Evolutionary conservation across 2,888 invertebrate genomes (phyloP).

Genomic region (Drosophila stalkeri): DNA sequence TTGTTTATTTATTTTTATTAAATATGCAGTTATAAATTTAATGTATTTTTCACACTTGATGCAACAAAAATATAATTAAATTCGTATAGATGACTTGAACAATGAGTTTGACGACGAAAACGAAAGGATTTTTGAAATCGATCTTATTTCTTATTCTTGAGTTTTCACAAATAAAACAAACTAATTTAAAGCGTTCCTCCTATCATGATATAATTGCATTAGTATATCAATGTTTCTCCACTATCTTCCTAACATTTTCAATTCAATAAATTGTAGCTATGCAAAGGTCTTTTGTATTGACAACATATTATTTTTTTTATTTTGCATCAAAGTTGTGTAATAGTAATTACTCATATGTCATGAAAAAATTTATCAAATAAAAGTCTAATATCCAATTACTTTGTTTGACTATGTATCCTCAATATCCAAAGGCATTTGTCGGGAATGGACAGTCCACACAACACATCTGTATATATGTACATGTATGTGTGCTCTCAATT

Average conservation of each 20-base stretch:
- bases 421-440: conserved; percentile 23
- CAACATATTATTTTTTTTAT: neutral
- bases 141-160: neutral
- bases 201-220: neutral
- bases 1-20: neutral
- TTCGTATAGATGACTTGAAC: neutral
- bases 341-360: conserved; percentile 8
- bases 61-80: neutral
- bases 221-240: neutral
- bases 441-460: conserved; percentile 7
- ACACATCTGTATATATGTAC: neutral
- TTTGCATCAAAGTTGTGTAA: neutral
- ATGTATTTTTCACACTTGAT: neutral
- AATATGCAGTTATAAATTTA: neutral
- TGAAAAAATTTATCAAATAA: conserved; percentile 19
- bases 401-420: conserved; percentile 18
- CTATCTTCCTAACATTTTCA: neutral
- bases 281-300: neutral
- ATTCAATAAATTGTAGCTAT: neutral
- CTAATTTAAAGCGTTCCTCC: neutral
- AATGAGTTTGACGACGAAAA: neutral
- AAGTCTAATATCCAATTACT: conserved; percentile 32
- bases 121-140: neutral
- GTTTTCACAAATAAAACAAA: neutral
- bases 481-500: neutral